Evolutionary conservation across 2,113 vertebrate genomes (phyloP).

Genomic region (Daphoenositta chrysoptera): DNA sequence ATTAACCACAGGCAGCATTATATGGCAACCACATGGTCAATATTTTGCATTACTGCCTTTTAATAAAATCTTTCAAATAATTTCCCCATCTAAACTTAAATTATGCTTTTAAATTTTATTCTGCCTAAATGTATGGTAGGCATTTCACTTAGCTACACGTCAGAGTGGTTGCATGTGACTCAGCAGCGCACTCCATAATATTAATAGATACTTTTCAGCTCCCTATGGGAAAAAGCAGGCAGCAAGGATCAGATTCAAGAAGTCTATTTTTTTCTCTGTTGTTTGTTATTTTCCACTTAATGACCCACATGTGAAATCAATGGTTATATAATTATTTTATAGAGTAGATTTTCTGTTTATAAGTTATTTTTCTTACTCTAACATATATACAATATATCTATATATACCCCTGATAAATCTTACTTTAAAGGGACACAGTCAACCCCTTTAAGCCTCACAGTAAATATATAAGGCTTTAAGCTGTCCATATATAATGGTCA

Average conservation of each 20-base stretch:
- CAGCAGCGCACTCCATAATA: slow-evolving; percentile 30
- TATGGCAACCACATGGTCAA: slow-evolving; percentile 33
- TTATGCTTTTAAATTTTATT: slow-evolving; percentile 52
- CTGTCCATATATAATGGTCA: slow-evolving; percentile 22
- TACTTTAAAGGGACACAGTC: slow-evolving; percentile 73
- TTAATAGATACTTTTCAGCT: slow-evolving; percentile 54
- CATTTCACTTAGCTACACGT: slow-evolving; percentile 51
- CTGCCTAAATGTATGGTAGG: slow-evolving; percentile 50
- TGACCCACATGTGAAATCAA: slow-evolving; percentile 75
- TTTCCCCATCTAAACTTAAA: slow-evolving; percentile 51
- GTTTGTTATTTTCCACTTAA: slow-evolving; percentile 69
- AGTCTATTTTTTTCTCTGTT: slow-evolving; percentile 64
- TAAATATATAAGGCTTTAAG: slow-evolving; percentile 57
- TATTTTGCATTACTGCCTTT: slow-evolving; percentile 55
- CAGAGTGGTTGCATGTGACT: slow-evolving; percentile 36
- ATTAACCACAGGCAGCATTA: slow-evolving; percentile 45
- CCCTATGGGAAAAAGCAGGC: slow-evolving; percentile 71
- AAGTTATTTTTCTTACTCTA: slow-evolving; percentile 78
- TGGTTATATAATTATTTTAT: slow-evolving; percentile 75
- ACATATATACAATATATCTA: slow-evolving; percentile 82
- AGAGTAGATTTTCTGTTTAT: slow-evolving; percentile 77
- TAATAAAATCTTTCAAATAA: slow-evolving; percentile 66
- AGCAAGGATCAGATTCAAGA: slow-evolving; percentile 72
- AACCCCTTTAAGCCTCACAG: slow-evolving; percentile 65
- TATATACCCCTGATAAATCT: slow-evolving; percentile 79